These are phyloP conservation scores for Harpegnathos saltator DNA, from an alignment of 1,140 invertebrate genomes.

Conservation along the genomic window DNA sequence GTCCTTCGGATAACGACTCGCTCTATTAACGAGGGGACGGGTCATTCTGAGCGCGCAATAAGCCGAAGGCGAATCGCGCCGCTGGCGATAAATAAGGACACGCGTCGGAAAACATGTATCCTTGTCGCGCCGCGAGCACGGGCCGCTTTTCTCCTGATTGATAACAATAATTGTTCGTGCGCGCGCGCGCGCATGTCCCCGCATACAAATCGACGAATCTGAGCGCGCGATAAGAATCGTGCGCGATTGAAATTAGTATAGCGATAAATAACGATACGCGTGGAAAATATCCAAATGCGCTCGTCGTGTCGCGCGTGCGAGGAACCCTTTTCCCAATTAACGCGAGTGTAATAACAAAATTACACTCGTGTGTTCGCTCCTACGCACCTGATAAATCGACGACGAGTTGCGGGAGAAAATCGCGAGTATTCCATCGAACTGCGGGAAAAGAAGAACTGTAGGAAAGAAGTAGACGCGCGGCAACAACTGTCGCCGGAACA, in stretches of 20 bases:
- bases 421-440: too few relatives aligned
- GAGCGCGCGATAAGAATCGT: background rate
- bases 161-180: background rate
- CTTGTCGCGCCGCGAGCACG: background rate
- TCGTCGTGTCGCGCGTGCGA: background rate
- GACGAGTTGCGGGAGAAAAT: too few relatives aligned
- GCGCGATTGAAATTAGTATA: background rate
- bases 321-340: background rate
- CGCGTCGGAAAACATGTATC: background rate
- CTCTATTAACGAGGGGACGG: background rate
- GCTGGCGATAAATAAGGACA: background rate
- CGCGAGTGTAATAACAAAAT: background rate
- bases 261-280: background rate
- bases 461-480: background rate
- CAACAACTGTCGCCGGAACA: background rate
- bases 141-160: background rate
- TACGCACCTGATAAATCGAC: too few relatives aligned
- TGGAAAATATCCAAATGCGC: too few relatives aligned
- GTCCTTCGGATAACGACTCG: constrained; percentile 13
- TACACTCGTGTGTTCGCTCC: too few relatives aligned
- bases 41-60: background rate
- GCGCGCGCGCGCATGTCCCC: too few relatives aligned
- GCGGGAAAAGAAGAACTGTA: too few relatives aligned
- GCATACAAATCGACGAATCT: too few relatives aligned
- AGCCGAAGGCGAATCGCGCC: background rate